phyloP scores from a whole-genome alignment of 2,113 vertebrate species.

The Rissa tridactyla region DNA sequence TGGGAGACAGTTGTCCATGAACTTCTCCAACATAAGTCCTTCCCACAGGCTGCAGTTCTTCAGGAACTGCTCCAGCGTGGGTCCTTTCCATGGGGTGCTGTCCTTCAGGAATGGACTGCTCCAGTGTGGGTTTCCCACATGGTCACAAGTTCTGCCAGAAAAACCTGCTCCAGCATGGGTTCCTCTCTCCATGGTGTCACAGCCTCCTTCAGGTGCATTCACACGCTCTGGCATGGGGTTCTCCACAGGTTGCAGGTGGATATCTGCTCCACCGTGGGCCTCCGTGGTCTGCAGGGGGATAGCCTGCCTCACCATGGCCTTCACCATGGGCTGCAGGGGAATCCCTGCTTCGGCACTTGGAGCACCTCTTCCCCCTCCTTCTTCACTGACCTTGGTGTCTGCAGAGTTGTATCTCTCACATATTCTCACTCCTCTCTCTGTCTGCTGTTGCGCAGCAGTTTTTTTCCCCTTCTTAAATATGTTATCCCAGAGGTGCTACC shows the following conservation, averaged over 20 bases:
- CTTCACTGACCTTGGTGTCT: not conserved
- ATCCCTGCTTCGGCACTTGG: fast-evolving
- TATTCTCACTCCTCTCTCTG: not conserved
- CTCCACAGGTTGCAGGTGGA: not conserved
- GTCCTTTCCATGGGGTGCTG: not conserved
- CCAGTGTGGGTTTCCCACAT: not conserved
- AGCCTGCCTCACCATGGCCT: not conserved
- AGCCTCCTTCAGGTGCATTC: not conserved
- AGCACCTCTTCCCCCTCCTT: not conserved
- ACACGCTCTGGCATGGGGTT: not conserved
- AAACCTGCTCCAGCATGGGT: not conserved
- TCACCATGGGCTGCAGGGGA: not conserved
- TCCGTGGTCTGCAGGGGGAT: not conserved
- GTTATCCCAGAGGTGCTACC: not conserved
- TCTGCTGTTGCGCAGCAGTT: not conserved
- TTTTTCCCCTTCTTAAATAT: not conserved
- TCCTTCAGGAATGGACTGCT: not conserved
- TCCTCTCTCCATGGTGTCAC: not conserved
- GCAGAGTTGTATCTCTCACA: not conserved
- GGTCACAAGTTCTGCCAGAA: not conserved
- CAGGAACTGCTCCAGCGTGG: not conserved
- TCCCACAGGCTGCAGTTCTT: not conserved
- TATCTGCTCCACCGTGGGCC: not conserved
- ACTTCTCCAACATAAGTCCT: not conserved
- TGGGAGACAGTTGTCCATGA: not conserved